Evolutionary conservation across 2,888 invertebrate species (phyloP), one percentile per base, ranked within the genome.

Genomic region (Poecilus cupreus): DNA sequence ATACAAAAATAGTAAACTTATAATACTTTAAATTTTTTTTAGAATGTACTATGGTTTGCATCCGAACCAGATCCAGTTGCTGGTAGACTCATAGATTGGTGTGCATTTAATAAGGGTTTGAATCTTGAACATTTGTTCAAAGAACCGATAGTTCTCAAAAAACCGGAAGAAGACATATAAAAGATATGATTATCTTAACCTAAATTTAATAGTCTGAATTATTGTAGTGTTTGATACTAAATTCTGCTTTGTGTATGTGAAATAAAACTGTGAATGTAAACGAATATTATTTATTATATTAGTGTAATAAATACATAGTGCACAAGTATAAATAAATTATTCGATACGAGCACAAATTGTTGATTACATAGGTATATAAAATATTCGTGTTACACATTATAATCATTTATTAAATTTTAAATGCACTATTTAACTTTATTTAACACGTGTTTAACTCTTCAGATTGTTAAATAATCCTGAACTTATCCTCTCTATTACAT

Each of bases 11-110:
- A n/a, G n/a, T n/a, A n/a, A n/a, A n/a, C n/a, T n/a, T n/a, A n/a
- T n/a, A n/a, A n/a, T n/a, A n/a, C n/a, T n/a, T n/a, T n/a, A n/a
- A n/a, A n/a, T n/a, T n/a, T n/a, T n/a, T n/a, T n/a, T 83, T 80
- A 91, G 90, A 88, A 88, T 77, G 89, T 88, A 51, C 84, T 91
- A 49, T 90, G 90, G 88, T 90, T 90, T 90, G 88, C 88, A 32
- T 88, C 88, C 0, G 89, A 90, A 82, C 88, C 85, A 78, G 88
- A 88, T 51, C 89, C 89, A 24, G 87, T 88, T 83, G 88, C 87
- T 74, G 89, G 90, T 1, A 85, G 84, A 5, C 86, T 89, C 64
- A 89, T 91, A 75, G 89, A 91, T 84, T 91, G 91, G 91, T 89
- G 89, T 79, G 87, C 86, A 22, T 91, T 91, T 82, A 87, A 91